phyloP scores from a whole-genome alignment of 2,113 vertebrate genomes.

The Sialia sialis region DNA sequence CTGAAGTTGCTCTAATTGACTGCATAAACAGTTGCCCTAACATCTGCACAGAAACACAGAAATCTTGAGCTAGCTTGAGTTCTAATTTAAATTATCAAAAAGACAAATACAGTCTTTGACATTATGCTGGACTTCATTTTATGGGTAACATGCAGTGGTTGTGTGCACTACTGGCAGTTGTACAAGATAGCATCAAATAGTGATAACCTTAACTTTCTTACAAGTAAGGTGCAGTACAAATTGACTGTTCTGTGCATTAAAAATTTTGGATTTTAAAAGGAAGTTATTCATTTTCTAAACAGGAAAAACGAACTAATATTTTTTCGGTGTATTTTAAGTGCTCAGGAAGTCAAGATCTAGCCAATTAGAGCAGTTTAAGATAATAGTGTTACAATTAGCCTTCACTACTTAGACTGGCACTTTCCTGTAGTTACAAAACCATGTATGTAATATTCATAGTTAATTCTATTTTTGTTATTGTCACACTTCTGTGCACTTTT shows the following conservation, averaged over 20 bases:
- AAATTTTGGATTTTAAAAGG: background rate
- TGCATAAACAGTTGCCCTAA: background rate
- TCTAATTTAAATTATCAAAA: background rate
- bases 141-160: rapidly evolving
- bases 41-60: background rate
- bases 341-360: background rate
- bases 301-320: background rate
- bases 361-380: background rate
- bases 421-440: background rate
- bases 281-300: background rate
- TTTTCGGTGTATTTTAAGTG: background rate
- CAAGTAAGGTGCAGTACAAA: background rate
- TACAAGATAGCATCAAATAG: background rate
- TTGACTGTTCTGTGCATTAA: background rate
- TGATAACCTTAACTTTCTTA: background rate
- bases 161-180: too few relatives aligned
- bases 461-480: background rate
- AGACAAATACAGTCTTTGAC: background rate
- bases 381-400: background rate
- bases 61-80: background rate
- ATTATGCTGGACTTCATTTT: background rate
- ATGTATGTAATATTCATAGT: too few relatives aligned
- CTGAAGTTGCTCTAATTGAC: rapidly evolving
- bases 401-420: background rate
- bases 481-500: background rate